These are phyloP conservation scores for Drosophila kambysellisi DNA, from an alignment of 2,888 invertebrate genomes.

Conservation along the genomic window DNA sequence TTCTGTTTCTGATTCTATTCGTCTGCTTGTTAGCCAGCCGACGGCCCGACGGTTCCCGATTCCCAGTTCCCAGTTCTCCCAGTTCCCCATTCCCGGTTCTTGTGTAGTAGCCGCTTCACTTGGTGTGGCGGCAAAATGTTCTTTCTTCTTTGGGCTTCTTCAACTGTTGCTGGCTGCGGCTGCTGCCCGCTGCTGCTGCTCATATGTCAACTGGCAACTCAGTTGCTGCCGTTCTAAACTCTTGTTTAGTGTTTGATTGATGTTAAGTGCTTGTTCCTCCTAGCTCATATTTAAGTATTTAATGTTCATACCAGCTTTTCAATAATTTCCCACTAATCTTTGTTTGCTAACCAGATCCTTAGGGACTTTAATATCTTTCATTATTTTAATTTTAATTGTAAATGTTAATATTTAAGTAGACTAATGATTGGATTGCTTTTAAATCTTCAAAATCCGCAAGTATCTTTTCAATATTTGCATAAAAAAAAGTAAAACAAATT, in stretches of 20 bases:
- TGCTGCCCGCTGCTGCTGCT: slow-evolving; percentile 48
- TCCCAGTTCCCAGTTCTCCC: slow-evolving; percentile 27
- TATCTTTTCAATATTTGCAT: not conserved
- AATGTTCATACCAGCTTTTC: slow-evolving; percentile 32
- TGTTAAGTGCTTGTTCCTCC: slow-evolving; percentile 76
- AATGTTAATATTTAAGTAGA: not conserved
- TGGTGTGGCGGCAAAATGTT: slow-evolving; percentile 77
- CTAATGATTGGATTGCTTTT: not conserved
- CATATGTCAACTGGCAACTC: slow-evolving; percentile 81
- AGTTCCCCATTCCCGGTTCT: slow-evolving; percentile 43
- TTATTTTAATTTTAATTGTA: not conserved
- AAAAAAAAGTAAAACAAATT: not conserved
- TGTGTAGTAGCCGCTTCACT: slow-evolving; percentile 69
- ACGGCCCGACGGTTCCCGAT: slow-evolving; percentile 38
- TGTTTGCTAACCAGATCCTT: not conserved
- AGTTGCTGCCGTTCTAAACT: slow-evolving; percentile 72
- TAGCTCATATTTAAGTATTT: slow-evolving; percentile 45
- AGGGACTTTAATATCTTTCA: not conserved
- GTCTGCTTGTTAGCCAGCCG: slow-evolving; percentile 65
- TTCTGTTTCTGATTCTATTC: slow-evolving; percentile 27
- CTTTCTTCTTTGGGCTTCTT: slow-evolving; percentile 62
- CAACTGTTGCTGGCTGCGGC: slow-evolving; percentile 39
- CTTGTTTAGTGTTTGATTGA: slow-evolving; percentile 82
- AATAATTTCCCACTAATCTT: slow-evolving; percentile 40
- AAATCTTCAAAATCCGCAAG: not conserved